Percentiles rank a stretch among this genome's conserved stretches.
These are phyloP conservation scores for Oplegnathus fasciatus DNA, from an alignment of 2,113 vertebrate species.

Conservation along the genomic window DNA sequence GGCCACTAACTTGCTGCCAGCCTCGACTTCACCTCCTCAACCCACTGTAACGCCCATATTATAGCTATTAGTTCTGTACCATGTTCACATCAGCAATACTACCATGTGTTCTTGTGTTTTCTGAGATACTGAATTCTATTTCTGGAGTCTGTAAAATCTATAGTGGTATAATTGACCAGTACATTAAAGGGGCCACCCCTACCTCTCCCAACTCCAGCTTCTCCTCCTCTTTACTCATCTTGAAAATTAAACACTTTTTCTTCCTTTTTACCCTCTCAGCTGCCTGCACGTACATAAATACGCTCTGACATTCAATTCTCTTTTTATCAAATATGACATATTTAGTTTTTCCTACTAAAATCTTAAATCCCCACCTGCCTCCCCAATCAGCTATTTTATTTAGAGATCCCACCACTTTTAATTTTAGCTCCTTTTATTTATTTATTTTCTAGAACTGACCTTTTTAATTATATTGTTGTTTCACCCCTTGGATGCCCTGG, in stretches of 20 bases:
- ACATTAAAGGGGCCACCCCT: not conserved
- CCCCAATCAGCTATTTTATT: too few species aligned
- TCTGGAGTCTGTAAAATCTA: not conserved
- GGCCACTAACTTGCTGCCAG: not conserved
- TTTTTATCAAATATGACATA: too few species aligned
- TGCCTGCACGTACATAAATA: too few species aligned
- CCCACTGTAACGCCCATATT: too few species aligned
- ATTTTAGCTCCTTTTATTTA: too few species aligned
- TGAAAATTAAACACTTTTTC: not conserved
- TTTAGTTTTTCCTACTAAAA: too few species aligned
- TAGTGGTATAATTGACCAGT: not conserved
- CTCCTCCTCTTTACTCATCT: not conserved
- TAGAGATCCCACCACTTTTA: too few species aligned
- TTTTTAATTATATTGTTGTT: not conserved
- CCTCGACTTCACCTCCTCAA: too few species aligned
- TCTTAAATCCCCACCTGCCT: too few species aligned
- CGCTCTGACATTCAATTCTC: too few species aligned
- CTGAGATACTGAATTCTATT: not conserved
- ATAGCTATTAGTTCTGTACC: not conserved
- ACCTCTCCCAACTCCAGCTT: not conserved
- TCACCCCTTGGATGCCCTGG: not conserved
- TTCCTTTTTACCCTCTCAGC: not conserved
- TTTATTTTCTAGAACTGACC: not conserved
- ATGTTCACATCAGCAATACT: not conserved
- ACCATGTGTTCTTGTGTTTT: not conserved